A percentile compares a stretch with the other conserved stretches of the same genome.
Evolutionary conservation across 2,113 vertebrate genomes (phyloP).

Genomic region (Macrotus californicus): DNA sequence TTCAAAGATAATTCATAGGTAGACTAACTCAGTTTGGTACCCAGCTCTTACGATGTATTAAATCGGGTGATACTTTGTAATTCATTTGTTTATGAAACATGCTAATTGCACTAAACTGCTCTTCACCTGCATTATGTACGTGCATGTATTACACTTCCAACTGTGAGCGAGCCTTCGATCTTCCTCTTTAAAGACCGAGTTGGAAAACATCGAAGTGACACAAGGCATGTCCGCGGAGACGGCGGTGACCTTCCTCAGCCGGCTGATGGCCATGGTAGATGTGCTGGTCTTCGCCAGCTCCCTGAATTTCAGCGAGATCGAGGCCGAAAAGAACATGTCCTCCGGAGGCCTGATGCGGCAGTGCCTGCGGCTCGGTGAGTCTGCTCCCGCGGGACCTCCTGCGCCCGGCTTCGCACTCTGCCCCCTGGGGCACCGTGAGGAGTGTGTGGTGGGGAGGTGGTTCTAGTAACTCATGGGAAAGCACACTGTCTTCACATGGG

Average conservation of each 20-base stretch:
- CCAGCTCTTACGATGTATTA: neutral
- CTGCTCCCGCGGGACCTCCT: no score
- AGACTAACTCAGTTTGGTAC: neutral
- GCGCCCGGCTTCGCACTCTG: no score
- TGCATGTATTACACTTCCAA: constrained; percentile 9
- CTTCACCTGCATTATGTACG: neutral
- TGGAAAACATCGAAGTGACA: constrained; percentile 95
- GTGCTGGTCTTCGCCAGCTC: constrained; percentile 97
- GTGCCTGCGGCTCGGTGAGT: constrained; percentile 95
- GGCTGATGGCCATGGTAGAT: constrained; percentile 98
- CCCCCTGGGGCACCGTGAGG: neutral
- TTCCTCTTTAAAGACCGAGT: constrained; percentile 86
- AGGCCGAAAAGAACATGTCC: constrained; percentile 99
- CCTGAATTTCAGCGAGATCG: constrained; percentile 98
- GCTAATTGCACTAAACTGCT: neutral
- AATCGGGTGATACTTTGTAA: neutral
- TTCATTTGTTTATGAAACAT: constrained; percentile 3
- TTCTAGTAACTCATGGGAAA: neutral
- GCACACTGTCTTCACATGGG: neutral
- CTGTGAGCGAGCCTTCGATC: constrained; percentile 29
- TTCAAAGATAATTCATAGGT: neutral
- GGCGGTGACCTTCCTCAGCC: constrained; percentile 94
- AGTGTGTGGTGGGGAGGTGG: constrained; percentile 32
- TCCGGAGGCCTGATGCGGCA: constrained; percentile 97
- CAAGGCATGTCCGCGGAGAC: constrained; percentile 99